phyloP scores from a whole-genome alignment of 2,113 vertebrate genomes.

The Arizona elegans region DNA sequence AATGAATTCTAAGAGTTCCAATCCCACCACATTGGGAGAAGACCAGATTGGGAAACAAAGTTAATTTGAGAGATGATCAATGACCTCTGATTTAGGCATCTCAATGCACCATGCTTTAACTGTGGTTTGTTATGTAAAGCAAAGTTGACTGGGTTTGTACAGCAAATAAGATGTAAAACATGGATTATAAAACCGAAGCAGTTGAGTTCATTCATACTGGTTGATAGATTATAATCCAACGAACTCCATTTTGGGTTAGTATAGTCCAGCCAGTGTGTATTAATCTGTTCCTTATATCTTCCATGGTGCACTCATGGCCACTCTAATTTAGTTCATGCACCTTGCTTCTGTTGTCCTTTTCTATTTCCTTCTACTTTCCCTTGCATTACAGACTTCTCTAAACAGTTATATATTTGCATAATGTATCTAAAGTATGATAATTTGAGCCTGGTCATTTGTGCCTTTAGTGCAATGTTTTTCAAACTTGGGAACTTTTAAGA shows the following conservation, averaged over 20 bases:
- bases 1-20: not conserved
- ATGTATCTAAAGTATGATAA: not conserved
- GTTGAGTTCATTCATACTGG: not conserved
- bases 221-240: not conserved
- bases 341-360: not conserved
- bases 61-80: not conserved
- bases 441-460: not conserved
- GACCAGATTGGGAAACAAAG: not conserved
- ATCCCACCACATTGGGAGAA: not conserved
- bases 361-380: not conserved
- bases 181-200: not conserved
- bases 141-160: not conserved
- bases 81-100: not conserved
- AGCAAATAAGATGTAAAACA: not conserved
- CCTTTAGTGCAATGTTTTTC: not conserved
- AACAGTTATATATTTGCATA: not conserved
- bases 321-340: not conserved
- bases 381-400: not conserved
- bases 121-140: not conserved
- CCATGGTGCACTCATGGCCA: not conserved
- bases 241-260: not conserved
- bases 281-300: not conserved
- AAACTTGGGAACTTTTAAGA: not conserved
- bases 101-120: not conserved
- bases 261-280: not conserved